Evolutionary conservation across 2,797 vertebrate genomes (phyloP), one percentile per base, ranked within the genome.

Genomic region (Heliangelus exortis): DNA sequence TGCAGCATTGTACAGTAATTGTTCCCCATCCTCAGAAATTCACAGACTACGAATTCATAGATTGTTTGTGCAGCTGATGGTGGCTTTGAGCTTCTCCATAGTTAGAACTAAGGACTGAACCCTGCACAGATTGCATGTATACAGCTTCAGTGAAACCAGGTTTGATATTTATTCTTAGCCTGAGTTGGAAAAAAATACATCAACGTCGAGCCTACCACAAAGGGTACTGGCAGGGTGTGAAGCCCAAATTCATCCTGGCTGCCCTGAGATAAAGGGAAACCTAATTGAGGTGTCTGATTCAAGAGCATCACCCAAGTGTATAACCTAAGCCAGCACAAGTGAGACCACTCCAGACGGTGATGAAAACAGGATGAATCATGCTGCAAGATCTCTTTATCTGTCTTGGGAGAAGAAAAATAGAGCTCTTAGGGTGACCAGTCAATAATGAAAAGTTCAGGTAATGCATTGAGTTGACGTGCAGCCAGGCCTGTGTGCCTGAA

Each of bases 21-120:
- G 80, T 85, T 94, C 54, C 29, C 59, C 66, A 78, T 77, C 77
- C 93, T 96, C 83, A 61, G 57, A 87, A 92, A 89, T 79, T 80
- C 83, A 83, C 36, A 89, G 87, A 34, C 82, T 90, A 59, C 50
- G 61, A 85, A 92, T 89, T 77, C 10, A 11, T 74, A 61, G 72
- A 31, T 75, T 87, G 84, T 73, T 89, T 67, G 65, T 84, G 74
- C 82, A 81, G 50, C 77, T 95, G 92, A 91, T 1, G 7, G 63
- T 54, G 34, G 43, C 79, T 95, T 72, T 92, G 63, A 59, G 63
- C 74, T 85, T 89, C 63, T 50, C 47, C 43, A 9, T 22, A 45
- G 50, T 50, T 55, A 72, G 61, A 62, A 87, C 39, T 41, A 89
- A 73, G 39, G 33, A 79, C 41, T 58, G 50, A 89, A 69, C 20